These are phyloP conservation scores for Argopecten irradians DNA, from an alignment of 1,140 invertebrate species.

Conservation along the genomic window DNA sequence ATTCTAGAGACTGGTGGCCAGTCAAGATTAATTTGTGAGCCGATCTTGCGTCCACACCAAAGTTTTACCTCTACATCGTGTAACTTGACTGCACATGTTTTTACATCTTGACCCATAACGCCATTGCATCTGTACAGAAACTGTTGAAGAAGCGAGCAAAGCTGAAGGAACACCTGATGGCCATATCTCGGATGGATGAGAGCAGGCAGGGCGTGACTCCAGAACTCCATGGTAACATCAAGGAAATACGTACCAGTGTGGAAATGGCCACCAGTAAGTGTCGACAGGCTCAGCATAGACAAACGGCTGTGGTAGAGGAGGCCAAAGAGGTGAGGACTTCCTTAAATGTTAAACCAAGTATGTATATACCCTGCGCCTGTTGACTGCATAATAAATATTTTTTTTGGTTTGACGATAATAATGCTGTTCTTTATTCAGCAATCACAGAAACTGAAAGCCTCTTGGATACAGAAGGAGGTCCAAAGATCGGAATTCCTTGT, in stretches of 20 bases:
- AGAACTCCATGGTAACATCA: neutral
- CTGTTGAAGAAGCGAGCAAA: neutral
- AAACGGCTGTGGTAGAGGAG: neutral
- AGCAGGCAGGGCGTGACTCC: neutral
- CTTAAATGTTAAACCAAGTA: too few species aligned
- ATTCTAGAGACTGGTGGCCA: too few species aligned
- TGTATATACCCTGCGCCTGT: too few species aligned
- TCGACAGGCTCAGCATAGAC: neutral
- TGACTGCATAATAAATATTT: too few species aligned
- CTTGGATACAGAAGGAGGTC: neutral
- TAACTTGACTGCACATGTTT: too few species aligned
- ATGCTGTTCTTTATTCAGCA: neutral
- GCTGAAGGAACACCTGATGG: neutral
- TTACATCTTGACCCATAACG: too few species aligned
- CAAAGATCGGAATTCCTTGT: neutral
- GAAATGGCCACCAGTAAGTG: neutral
- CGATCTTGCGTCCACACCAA: too few species aligned
- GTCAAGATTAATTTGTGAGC: too few species aligned
- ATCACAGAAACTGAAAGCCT: neutral
- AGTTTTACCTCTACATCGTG: too few species aligned
- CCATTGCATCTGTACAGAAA: neutral
- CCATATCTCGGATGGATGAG: neutral
- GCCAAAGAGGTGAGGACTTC: neutral
- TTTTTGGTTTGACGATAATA: neutral
- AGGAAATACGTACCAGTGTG: neutral